phyloP scores from a whole-genome alignment of 2,888 invertebrate species.

The Sialis lutaria region DNA sequence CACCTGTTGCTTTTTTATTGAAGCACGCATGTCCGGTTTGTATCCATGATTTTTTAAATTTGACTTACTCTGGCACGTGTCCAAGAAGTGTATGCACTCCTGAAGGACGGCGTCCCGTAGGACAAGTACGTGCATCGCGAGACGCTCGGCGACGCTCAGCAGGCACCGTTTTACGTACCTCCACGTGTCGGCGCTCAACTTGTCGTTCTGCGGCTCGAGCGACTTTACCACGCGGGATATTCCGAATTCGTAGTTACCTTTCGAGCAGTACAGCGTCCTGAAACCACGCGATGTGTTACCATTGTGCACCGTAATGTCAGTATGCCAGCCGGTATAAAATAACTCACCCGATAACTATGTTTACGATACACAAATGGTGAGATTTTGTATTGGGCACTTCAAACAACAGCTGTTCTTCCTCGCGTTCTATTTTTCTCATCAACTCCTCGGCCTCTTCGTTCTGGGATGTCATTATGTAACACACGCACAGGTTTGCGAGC shows the following conservation, averaged over 20 bases:
- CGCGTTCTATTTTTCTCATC: conserved; percentile 96
- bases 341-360: conserved; percentile 81
- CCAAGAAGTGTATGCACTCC: conserved; percentile 76
- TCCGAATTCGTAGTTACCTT: conserved; percentile 98
- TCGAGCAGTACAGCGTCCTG: conserved; percentile 90
- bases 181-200: conserved; percentile 97
- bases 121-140: conserved; percentile 78
- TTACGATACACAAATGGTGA: conserved; percentile 94
- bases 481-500: conserved; percentile 93
- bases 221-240: conserved; percentile 95
- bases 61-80: conserved; percentile 62
- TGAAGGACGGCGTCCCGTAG: conserved; percentile 72
- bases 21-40: neutral
- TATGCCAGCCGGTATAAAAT: neutral
- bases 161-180: conserved; percentile 94
- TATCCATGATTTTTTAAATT: neutral
- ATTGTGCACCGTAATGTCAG: neutral
- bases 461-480: conserved; percentile 97
- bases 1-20: too few relatives aligned
- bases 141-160: conserved; percentile 77
- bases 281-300: conserved; percentile 11
- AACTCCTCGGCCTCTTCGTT: conserved; percentile 98
- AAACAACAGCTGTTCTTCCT: conserved; percentile 83
- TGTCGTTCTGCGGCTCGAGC: conserved; percentile 81
- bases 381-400: conserved; percentile 88